phyloP scores from a whole-genome alignment of 64 coral and sea anemone genomes.

The Platygyra sinensis region DNA sequence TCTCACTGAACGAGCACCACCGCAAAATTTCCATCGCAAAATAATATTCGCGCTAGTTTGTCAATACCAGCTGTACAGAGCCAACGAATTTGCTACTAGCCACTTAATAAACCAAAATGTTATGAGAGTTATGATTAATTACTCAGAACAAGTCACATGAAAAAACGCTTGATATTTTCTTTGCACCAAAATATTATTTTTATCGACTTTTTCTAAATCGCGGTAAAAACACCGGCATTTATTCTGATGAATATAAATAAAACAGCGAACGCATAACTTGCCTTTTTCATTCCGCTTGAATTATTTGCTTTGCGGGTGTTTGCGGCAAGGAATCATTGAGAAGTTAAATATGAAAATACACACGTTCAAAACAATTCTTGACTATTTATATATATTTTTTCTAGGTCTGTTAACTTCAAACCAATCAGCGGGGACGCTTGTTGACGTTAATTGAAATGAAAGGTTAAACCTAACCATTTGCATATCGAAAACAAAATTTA shows the following conservation, averaged over 20 bases:
- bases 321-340: neutral
- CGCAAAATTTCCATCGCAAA: constrained; percentile 10
- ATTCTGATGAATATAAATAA: too few species aligned
- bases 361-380: too few species aligned
- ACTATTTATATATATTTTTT: too few species aligned
- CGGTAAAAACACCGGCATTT: too few species aligned
- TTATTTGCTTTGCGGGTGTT: neutral
- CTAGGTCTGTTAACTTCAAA: neutral
- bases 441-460: too few species aligned
- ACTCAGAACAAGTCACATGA: neutral
- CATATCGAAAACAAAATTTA: neutral
- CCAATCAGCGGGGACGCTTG: too few species aligned
- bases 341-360: too few species aligned
- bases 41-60: neutral
- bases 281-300: too few species aligned
- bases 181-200: neutral
- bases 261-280: too few species aligned
- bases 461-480: too few species aligned
- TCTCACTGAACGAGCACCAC: neutral
- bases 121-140: constrained; percentile 12
- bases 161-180: neutral
- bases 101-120: constrained; percentile 4
- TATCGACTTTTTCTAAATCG: too few species aligned
- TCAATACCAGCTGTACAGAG: neutral
- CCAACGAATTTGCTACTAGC: neutral